A percentile compares a stretch with the other conserved stretches of the same genome.
phyloP scores from a whole-genome alignment of 2,888 invertebrate species.

The Caenorhabditis sulstoni region DNA sequence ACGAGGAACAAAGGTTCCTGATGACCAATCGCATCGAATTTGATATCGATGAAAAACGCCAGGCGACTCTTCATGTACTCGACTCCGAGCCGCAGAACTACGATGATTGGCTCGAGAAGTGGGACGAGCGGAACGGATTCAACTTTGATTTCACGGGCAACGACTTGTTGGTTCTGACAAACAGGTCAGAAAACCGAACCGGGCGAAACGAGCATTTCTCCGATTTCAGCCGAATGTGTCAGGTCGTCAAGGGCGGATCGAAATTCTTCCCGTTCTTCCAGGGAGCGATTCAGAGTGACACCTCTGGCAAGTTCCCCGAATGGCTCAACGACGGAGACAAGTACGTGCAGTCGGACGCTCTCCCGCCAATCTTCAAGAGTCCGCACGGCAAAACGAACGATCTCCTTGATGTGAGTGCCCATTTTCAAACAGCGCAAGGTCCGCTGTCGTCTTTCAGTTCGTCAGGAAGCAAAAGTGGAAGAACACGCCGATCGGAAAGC shows the following conservation, averaged over 20 bases:
- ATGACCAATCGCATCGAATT: conserved; percentile 29
- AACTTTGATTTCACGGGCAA: neutral
- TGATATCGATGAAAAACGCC: neutral
- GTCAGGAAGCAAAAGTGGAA: conserved; percentile 7
- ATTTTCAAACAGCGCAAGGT: neutral
- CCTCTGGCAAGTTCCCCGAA: neutral
- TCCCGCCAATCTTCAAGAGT: neutral
- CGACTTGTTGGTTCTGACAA: conserved; percentile 36
- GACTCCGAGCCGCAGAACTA: neutral
- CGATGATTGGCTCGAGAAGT: neutral
- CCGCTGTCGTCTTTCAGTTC: conserved; percentile 17
- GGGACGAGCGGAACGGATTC: neutral
- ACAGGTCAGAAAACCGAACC: conserved; percentile 7
- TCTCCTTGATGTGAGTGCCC: conserved; percentile 14
- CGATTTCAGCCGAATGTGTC: conserved; percentile 46
- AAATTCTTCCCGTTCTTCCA: conserved; percentile 23
- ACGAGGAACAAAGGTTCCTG: conserved; percentile 7
- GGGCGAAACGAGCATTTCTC: neutral
- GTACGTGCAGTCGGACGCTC: conserved; percentile 1
- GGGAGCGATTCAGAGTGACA: neutral
- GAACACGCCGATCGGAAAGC: neutral
- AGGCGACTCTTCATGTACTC: neutral
- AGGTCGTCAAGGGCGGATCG: conserved; percentile 24
- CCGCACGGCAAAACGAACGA: neutral
- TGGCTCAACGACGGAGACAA: conserved; percentile 16